Base-by-base conservation (phyloP, 2,888 invertebrate species). In the Troides oblongomaculatus region DNA sequence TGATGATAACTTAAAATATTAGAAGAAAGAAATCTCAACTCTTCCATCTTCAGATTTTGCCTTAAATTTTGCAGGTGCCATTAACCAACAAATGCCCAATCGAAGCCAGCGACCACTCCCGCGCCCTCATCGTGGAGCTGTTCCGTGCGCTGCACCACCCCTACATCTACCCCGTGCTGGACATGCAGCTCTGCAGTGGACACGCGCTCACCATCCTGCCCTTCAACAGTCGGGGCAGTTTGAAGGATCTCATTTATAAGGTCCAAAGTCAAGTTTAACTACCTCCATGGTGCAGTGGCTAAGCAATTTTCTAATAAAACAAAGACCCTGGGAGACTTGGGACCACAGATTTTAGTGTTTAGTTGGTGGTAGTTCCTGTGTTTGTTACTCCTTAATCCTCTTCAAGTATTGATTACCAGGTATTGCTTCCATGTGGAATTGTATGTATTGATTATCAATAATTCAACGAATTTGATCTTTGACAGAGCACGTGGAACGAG, bases 101-200 rank as follows among this genome's bases (percentile, higher is more conserved):
- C 76, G 95, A 95, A 76, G 94, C 94, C 74, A 94, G 93, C 70
- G 93, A 94, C 30, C 90, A 94, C 53, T 96, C 96, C 1, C 93
- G 95, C 68, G 93, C 93, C 56, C 94, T 95, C 57, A 93, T 98
- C 59, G 94, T 96, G 89, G 96, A 97, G 82, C 90, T 98, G 75
- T 96, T 98, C 81, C 94, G 97, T 66, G 96, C 96, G 14, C 93
- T 97, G 59, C 97, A 98, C 85, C 98, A 98, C 88, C 98, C 98
- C 0, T 98, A 98, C 85, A 96, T 98, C 75, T 97, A 97, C 88
- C 98, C 98, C 0, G 95, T 98, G 39, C 90, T 97, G 77, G 97
- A 98, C 82, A 92, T 98, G 74, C 97, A 97, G 80, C 95, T 98
- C 82, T 94, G 95, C 85, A 93, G 94, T 71, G 93, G 93, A 3